Percentiles rank a stretch among this genome's conserved stretches.
phyloP scores from a whole-genome alignment of 2,797 vertebrate genomes.

The Rhabdomys pumilio region DNA sequence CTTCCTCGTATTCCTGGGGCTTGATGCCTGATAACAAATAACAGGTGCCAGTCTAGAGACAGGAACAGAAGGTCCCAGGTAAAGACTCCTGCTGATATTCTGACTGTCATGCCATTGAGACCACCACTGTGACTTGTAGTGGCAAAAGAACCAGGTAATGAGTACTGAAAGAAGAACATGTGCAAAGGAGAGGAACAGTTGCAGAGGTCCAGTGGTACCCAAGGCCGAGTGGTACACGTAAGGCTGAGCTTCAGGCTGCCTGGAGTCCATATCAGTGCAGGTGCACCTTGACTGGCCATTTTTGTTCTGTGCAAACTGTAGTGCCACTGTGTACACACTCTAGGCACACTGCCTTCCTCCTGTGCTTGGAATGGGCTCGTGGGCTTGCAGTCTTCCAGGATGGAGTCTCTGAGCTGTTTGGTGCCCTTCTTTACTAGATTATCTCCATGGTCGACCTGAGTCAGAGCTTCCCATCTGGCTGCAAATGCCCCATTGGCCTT shows the following conservation, averaged over 20 bases:
- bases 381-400: neutral
- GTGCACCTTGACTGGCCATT: neutral
- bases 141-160: constrained; percentile 59
- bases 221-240: neutral
- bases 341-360: neutral
- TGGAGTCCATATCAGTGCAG: neutral
- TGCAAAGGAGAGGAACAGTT: neutral
- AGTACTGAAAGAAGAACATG: neutral
- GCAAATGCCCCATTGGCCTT: neutral
- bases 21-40: constrained; percentile 19
- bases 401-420: neutral
- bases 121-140: constrained; percentile 13
- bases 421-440: neutral
- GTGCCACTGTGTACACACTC: neutral
- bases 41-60: constrained; percentile 46
- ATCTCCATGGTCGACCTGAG: neutral
- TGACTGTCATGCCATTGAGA: neutral
- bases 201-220: neutral
- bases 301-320: neutral
- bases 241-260: neutral
- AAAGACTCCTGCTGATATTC: neutral
- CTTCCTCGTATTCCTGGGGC: neutral
- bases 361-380: neutral
- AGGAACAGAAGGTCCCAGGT: neutral
- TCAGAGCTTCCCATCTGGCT: neutral